Evolutionary conservation across 2,797 vertebrate species (phyloP).

Genomic region (Sciurus vulgaris): DNA sequence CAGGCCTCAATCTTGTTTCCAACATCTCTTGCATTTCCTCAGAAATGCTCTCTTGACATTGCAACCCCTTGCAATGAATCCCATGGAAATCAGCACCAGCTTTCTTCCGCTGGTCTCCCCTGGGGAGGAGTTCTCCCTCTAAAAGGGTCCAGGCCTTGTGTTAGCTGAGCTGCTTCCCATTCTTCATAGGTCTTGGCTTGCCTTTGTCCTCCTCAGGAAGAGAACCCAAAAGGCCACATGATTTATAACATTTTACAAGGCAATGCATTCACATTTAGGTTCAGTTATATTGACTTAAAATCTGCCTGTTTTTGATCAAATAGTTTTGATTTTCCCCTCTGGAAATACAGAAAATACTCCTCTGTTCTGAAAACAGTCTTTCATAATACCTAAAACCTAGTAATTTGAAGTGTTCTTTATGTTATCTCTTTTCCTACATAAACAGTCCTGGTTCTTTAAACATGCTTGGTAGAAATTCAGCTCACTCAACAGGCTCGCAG

Average conservation of each 20-base stretch:
- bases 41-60: not conserved
- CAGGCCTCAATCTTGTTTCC: not conserved
- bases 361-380: not conserved
- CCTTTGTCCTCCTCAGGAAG: not conserved
- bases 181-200: not conserved
- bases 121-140: not conserved
- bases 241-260: not conserved
- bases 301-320: not conserved
- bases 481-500: not conserved
- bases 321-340: not conserved
- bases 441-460: constrained; percentile 16
- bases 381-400: not conserved
- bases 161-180: not conserved
- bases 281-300: constrained; percentile 12
- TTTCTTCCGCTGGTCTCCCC: not conserved
- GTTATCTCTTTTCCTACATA: not conserved
- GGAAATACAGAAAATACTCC: not conserved
- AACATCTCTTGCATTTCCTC: not conserved
- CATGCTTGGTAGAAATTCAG: constrained; percentile 25
- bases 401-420: not conserved
- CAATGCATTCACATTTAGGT: not conserved
- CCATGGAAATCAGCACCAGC: not conserved
- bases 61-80: not conserved
- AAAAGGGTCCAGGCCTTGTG: not conserved
- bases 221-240: not conserved